Percentiles rank a stretch among this genome's conserved stretches.
Conservation (phyloP, 2,888 invertebrate species). For the Pristionchus entomophagus region DNA sequence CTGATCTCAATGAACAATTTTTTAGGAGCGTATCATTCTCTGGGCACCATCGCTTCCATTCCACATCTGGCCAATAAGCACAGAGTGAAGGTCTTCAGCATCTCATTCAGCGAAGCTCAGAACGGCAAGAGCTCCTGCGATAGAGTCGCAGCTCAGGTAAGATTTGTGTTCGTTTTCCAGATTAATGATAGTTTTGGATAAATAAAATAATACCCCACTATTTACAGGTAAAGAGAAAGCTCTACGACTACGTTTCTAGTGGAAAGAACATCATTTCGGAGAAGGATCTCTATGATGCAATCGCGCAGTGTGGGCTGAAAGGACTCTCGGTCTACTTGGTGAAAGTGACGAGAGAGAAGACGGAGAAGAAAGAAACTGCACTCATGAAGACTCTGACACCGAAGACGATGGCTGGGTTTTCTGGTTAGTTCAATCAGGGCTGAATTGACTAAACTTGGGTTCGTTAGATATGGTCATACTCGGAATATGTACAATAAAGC, state of each 20-base stretch:
- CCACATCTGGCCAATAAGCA: neutral
- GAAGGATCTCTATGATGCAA: neutral
- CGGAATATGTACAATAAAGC: too few relatives aligned
- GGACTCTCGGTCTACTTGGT: neutral
- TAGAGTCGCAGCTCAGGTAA: neutral
- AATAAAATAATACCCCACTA: too few relatives aligned
- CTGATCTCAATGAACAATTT: too few relatives aligned
- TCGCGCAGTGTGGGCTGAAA: too few relatives aligned
- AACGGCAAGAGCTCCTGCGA: neutral
- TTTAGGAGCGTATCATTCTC: too few relatives aligned
- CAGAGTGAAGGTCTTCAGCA: neutral
- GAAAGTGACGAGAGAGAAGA: neutral
- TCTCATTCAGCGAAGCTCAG: too few relatives aligned
- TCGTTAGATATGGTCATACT: too few relatives aligned
- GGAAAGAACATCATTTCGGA: neutral
- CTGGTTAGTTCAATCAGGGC: too few relatives aligned
- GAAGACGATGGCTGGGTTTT: too few relatives aligned
- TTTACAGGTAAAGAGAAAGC: neutral
- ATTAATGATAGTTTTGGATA: neutral
- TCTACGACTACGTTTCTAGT: neutral
- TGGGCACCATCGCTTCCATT: too few relatives aligned
- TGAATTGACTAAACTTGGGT: too few relatives aligned
- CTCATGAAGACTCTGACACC: too few relatives aligned
- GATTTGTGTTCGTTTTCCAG: neutral
- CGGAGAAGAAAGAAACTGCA: neutral